Evolutionary conservation across 2,888 invertebrate genomes (phyloP).

Genomic region (Nomada ferruginata): DNA sequence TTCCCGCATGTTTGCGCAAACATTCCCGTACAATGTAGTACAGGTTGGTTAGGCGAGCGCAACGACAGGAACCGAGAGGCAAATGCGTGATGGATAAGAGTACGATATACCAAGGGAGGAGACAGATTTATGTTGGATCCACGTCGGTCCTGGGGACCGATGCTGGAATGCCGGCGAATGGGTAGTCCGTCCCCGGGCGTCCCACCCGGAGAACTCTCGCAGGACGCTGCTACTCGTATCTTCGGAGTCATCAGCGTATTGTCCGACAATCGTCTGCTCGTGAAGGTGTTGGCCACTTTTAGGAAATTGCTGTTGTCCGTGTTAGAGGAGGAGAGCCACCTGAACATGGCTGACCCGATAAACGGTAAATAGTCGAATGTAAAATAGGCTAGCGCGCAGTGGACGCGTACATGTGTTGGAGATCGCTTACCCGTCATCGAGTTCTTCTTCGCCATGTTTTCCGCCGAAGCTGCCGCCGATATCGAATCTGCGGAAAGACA

Average conservation of each 20-base stretch:
- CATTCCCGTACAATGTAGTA: too few species aligned
- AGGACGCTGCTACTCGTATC: constrained; percentile 94
- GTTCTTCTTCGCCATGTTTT: constrained; percentile 86
- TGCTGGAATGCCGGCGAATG: constrained; percentile 95
- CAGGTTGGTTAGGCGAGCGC: too few species aligned
- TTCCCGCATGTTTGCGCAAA: too few species aligned
- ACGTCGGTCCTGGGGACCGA: constrained; percentile 94
- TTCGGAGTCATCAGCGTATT: constrained; percentile 96
- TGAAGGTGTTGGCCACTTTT: constrained; percentile 92
- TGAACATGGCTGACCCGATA: constrained; percentile 86
- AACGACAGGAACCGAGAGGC: too few species aligned
- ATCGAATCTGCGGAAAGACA: constrained; percentile 75
- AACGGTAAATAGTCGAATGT: not conserved
- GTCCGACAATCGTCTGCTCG: constrained; percentile 94
- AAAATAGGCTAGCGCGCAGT: too few species aligned
- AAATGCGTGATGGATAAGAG: too few species aligned
- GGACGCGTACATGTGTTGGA: not conserved
- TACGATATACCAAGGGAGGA: constrained; percentile 91
- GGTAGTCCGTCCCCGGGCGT: constrained; percentile 91
- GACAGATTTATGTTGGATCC: constrained; percentile 94
- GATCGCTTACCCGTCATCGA: constrained; percentile 83
- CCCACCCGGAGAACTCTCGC: constrained; percentile 91
- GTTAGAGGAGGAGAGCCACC: constrained; percentile 93
- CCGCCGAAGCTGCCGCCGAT: constrained; percentile 84
- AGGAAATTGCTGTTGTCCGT: constrained; percentile 93